Base-by-base conservation (phyloP, 2,797 vertebrate species). In the Onychomys torridus region DNA sequence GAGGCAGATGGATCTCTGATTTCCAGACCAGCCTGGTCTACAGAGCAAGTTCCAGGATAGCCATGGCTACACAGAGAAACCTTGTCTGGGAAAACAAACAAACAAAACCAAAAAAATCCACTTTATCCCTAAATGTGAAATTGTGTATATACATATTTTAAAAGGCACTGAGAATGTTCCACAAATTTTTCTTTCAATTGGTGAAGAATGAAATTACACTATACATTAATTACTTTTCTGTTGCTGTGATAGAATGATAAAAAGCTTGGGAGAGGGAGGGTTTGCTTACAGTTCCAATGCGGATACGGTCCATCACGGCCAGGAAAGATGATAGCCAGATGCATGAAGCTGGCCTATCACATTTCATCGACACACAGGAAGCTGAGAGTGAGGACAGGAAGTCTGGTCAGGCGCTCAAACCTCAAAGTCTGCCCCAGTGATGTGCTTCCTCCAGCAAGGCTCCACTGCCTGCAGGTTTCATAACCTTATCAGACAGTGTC, bases 111-210 rank as follows among this genome's bases (percentile, higher is more conserved):
- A 32, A 73, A 71, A 89, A 89, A 77, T 87, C 13, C 11, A 84
- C 43, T n/a, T 63, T 73, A 16, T 46, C 14, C 2, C 14, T 89
- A 78, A 78, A 86, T 79, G 61, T 81, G 46, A 96, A 78, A 3
- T 78, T 89, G 11, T 49, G n/a, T 46, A n/a, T n/a, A 34, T 65
- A 81, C 14, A 55, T 55, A 55, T 55, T 17, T 55, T 76, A 90
- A 79, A 97, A 79, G 61, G 9, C 9, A 40, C 37, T 89, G 71
- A 83, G 46, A 75, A 67, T 94, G 94, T 93, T 94, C 34, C 55
- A 61, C 14, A 49, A 61, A 55, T 84, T 49, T 88, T 85, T 13
- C n/a, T 55, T 40, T 34, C 89, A 71, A 43, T 43, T 63, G 32
- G 83, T 23, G 25, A 52, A 46, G 46, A 46, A 40, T 61, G 73